Evolutionary conservation across 1,140 invertebrate species (phyloP).

Genomic region (Lutraria rhynchaena): DNA sequence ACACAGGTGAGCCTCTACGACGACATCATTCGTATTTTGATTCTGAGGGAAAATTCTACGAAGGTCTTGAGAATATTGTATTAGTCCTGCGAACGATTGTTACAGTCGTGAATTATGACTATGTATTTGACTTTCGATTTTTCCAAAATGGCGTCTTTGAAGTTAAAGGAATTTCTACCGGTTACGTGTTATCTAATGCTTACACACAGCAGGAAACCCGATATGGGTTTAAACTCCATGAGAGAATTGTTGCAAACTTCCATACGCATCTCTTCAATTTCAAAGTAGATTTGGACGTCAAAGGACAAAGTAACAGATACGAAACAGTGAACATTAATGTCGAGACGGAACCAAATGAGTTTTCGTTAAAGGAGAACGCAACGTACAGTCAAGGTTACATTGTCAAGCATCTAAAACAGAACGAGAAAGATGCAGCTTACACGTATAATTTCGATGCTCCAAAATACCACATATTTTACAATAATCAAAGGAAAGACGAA

Average conservation of each 20-base stretch:
- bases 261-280: conserved; percentile 75
- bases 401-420: conserved; percentile 46
- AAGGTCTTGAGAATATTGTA: conserved; percentile 64
- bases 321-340: conserved; percentile 65
- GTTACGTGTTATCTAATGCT: conserved; percentile 64
- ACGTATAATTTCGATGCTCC: conserved; percentile 71
- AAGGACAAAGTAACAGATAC: conserved; percentile 68
- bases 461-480: conserved; percentile 74
- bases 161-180: conserved; percentile 64
- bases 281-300: conserved; percentile 71
- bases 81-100: conserved; percentile 70
- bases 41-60: conserved; percentile 62
- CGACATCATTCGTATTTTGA: conserved; percentile 62
- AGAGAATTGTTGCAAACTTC: conserved; percentile 62
- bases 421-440: conserved; percentile 67
- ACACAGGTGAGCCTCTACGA: conserved; percentile 67
- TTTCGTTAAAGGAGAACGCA: conserved; percentile 60
- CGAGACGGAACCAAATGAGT: conserved; percentile 52
- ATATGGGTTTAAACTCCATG: conserved; percentile 64
- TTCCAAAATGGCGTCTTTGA: conserved; percentile 73
- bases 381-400: conserved; percentile 53
- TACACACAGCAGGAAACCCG: conserved; percentile 42
- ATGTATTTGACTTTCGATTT: conserved; percentile 74
- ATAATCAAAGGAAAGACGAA: conserved; percentile 60
- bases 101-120: too few relatives aligned